Evolutionary conservation across 2,888 invertebrate genomes (phyloP).

Genomic region (Drosophila kanekoi): DNA sequence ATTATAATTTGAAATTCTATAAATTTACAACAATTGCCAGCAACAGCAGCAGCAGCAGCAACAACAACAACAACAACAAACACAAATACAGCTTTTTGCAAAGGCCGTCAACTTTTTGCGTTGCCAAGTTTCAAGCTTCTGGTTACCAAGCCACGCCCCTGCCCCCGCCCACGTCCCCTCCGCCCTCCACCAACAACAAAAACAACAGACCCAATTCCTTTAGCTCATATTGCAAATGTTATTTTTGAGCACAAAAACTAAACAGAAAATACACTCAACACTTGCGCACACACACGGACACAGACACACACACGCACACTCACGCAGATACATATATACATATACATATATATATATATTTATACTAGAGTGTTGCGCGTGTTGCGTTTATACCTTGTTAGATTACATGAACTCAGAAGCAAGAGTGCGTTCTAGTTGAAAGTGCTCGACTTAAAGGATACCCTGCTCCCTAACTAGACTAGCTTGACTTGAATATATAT

Average conservation of each 20-base stretch:
- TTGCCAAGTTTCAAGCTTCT: conserved; percentile 37
- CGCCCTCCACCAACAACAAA: neutral
- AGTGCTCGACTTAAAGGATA: no score
- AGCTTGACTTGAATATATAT: no score
- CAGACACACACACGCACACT: neutral
- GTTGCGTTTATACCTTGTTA: conserved; percentile 17
- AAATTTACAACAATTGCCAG: conserved; percentile 63
- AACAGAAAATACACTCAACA: conserved; percentile 38
- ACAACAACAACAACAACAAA: conserved; percentile 25
- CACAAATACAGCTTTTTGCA: conserved; percentile 20
- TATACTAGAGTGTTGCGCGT: conserved; percentile 13
- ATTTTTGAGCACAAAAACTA: conserved; percentile 53
- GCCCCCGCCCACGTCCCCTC: neutral
- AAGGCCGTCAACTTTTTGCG: conserved; percentile 42
- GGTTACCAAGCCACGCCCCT: conserved; percentile 19
- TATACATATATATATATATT: no score
- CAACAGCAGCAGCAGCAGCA: conserved; percentile 9
- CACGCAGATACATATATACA: no score
- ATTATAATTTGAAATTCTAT: conserved; percentile 78
- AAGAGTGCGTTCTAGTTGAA: no score
- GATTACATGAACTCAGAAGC: neutral
- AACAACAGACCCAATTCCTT: conserved; percentile 23
- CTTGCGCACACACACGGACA: conserved; percentile 1
- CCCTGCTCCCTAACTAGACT: no score
- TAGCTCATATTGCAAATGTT: conserved; percentile 48